These are phyloP conservation scores for Cheilosia vernalis DNA, from an alignment of 2,888 invertebrate species.

Conservation along the genomic window DNA sequence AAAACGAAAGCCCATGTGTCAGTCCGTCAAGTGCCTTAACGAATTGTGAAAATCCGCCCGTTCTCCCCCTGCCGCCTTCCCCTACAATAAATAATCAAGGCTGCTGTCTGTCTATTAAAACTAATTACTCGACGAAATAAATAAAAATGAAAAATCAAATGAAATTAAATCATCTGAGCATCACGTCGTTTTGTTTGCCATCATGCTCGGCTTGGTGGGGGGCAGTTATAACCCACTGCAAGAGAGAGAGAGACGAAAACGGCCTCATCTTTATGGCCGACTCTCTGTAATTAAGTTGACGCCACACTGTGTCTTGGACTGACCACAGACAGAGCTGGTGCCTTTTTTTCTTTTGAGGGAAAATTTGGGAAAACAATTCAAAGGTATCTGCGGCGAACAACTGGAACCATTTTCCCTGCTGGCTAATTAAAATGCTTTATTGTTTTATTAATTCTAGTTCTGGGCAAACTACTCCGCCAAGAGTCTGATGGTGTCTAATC, in stretches of 20 bases:
- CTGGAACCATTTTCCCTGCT: constrained; percentile 17
- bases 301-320: constrained; percentile 54
- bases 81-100: constrained; percentile 68
- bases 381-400: neutral
- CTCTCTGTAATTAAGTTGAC: constrained; percentile 57
- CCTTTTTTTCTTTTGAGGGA: constrained; percentile 22
- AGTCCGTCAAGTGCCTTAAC: constrained; percentile 63
- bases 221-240: neutral
- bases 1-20: constrained; percentile 59
- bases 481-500: constrained; percentile 23
- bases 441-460: constrained; percentile 72
- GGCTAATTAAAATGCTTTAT: constrained; percentile 74
- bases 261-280: constrained; percentile 30
- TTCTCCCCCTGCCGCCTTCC: constrained; percentile 7
- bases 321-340: constrained; percentile 42
- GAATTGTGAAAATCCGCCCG: constrained; percentile 59
- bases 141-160: constrained; percentile 69
- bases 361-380: constrained; percentile 35
- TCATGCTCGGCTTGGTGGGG: constrained; percentile 20
- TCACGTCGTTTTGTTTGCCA: constrained; percentile 69
- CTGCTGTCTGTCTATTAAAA: constrained; percentile 75
- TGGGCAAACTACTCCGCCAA: constrained; percentile 28
- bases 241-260: neutral
- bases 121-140: constrained; percentile 73
- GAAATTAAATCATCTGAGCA: constrained; percentile 74